Evolutionary conservation across 2,888 invertebrate species (phyloP), one percentile per base, ranked within the genome.

Genomic region (Sminthurides aquaticus): DNA sequence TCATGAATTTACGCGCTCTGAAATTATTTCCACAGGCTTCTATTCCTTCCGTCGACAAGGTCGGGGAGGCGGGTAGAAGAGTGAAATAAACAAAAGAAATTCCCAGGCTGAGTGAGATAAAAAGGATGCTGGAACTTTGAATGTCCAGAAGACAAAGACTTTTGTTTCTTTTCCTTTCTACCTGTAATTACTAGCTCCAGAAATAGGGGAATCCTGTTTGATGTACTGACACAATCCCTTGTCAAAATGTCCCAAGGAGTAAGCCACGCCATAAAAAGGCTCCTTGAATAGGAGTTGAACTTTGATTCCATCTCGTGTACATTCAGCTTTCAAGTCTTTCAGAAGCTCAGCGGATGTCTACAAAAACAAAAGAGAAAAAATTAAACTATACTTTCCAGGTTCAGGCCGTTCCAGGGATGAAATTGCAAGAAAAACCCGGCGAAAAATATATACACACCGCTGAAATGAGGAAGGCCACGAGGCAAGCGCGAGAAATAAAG

Each of bases 191-290:
- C 48, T 62, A 15, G 20, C 18, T 15, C 65, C 57, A 29, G 61
- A 24, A 11, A 34, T 43, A 18, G 54, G 34, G 26, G 56, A 48
- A 48, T 69, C 64, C 24, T 69, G 64, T 49, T 63, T 62, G 22
- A 73, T 67, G 60, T 71, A 73, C 20, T 70, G 64, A 58, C 73
- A 73, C 3, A 64, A 54, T 11, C 62, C 54, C 8, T 69, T 71
- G 48, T 73, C 73, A 64, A 69, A 73, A 64, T 73, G 71, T 57
- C 71, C 73, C 64, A 66, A 29, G 1, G 73, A 74, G 52, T 72
- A 74, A 20, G 72, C 71, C 11, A 74, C 65, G 48, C 73, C 73
- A 25, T 60, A 25, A 62, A 74, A 74, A 3, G 71, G 71, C 18
- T 68, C 49, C 18, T 62, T 62, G 56, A 74, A 74, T 26, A 60